Percentiles rank a stretch among this genome's conserved stretches.
Conservation (phyloP, 2,797 vertebrate genomes). For the Rhynchonycteris naso region DNA sequence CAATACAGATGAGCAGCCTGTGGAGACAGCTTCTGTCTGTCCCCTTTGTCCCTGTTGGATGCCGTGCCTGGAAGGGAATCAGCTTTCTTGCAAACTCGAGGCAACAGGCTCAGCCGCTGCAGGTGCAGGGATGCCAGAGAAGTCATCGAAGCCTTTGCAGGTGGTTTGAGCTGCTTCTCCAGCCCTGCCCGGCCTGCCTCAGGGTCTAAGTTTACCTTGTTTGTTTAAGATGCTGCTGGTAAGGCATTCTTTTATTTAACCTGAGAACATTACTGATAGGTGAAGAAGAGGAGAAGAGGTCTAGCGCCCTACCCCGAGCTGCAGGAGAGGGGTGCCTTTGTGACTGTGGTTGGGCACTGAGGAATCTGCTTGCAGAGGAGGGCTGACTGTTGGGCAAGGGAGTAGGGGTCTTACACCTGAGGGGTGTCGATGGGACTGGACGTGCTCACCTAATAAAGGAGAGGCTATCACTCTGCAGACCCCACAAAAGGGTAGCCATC, state of each 20-base stretch:
- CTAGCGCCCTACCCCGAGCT: accelerated
- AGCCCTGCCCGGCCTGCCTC: background rate
- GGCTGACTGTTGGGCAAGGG: accelerated
- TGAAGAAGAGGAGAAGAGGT: accelerated
- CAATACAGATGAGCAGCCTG: background rate
- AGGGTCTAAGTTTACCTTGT: accelerated
- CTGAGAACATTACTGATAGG: too few relatives aligned
- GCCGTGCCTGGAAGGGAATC: accelerated
- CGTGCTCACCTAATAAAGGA: accelerated
- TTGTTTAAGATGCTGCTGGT: background rate
- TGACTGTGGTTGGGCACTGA: accelerated
- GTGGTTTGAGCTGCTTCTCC: accelerated
- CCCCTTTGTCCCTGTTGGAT: background rate
- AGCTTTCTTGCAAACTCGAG: too few relatives aligned
- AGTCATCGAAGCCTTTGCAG: accelerated
- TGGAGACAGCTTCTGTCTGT: background rate
- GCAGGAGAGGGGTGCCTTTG: accelerated
- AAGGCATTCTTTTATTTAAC: accelerated
- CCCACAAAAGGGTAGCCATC: accelerated
- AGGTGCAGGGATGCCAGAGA: accelerated
- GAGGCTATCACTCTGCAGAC: accelerated
- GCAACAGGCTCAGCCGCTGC: background rate
- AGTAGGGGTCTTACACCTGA: accelerated
- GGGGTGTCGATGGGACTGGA: accelerated
- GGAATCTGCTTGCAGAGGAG: too few relatives aligned